These are phyloP conservation scores for Anoplius nigerrimus DNA, from an alignment of 2,888 invertebrate species.

Conservation along the genomic window DNA sequence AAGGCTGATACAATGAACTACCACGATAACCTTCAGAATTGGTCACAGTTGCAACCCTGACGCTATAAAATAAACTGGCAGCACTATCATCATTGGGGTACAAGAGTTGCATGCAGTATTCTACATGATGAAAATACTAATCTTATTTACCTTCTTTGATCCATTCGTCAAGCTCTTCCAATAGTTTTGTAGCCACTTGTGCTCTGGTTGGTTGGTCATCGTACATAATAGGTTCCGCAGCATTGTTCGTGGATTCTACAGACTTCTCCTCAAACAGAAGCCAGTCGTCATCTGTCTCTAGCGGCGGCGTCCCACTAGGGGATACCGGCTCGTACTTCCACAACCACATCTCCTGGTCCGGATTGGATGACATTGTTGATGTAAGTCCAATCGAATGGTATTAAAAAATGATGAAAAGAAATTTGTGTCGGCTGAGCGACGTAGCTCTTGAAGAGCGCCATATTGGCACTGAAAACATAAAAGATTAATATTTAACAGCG, in stretches of 20 bases:
- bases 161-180: slow-evolving; percentile 82
- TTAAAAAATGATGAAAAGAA: slow-evolving; percentile 63
- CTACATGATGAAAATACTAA: no score
- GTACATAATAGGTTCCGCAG: slow-evolving; percentile 60
- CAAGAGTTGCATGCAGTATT: no score
- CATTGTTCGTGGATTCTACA: slow-evolving; percentile 54
- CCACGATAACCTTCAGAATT: no score
- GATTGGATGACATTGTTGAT: slow-evolving; percentile 60
- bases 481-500: slow-evolving; percentile 11
- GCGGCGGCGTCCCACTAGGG: slow-evolving; percentile 74
- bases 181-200: slow-evolving; percentile 80
- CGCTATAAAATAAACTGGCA: no score
- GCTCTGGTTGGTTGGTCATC: slow-evolving; percentile 72
- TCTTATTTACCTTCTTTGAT: slow-evolving; percentile 80
- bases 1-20: no score
- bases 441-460: slow-evolving; percentile 84
- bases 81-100: no score
- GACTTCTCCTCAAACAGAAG: slow-evolving; percentile 66
- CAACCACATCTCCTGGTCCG: slow-evolving; percentile 63
- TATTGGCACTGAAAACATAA: slow-evolving; percentile 84
- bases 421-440: slow-evolving; percentile 81
- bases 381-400: slow-evolving; percentile 56
- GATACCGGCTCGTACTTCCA: slow-evolving; percentile 78
- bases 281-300: slow-evolving; percentile 67
- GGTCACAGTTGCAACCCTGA: no score